Evolutionary conservation across 1,140 invertebrate genomes (phyloP).

Genomic region (Amphibalanus amphitrite): DNA sequence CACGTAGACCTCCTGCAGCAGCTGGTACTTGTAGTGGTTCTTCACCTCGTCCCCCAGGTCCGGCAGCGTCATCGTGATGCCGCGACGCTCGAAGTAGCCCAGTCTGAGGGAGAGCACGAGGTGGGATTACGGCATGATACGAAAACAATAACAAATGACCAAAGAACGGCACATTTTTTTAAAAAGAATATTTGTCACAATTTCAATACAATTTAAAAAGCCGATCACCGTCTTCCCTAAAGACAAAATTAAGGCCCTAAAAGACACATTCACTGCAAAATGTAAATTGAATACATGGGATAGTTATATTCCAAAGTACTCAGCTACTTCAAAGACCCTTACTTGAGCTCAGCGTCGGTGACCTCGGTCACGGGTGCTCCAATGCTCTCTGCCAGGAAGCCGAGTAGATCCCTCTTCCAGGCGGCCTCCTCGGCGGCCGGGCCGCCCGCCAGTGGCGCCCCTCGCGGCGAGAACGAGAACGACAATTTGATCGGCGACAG

Average conservation of each 20-base stretch:
- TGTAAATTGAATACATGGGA: too few relatives aligned
- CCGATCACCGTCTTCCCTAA: too few relatives aligned
- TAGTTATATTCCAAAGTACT: too few relatives aligned
- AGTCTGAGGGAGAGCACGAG: constrained; percentile 16
- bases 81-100: neutral
- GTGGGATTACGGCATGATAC: constrained; percentile 13
- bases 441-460: constrained; percentile 29
- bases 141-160: too few relatives aligned
- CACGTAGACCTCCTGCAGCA: constrained; percentile 28
- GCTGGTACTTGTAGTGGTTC: constrained; percentile 27
- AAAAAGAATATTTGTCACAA: too few relatives aligned
- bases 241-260: too few relatives aligned
- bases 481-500: constrained; percentile 46
- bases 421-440: constrained; percentile 13
- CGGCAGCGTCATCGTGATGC: constrained; percentile 5
- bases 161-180: too few relatives aligned
- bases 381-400: constrained; percentile 41
- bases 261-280: too few relatives aligned
- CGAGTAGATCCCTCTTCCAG: constrained; percentile 28
- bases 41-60: constrained; percentile 22
- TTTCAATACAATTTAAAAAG: too few relatives aligned
- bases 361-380: constrained; percentile 41
- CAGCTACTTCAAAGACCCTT: too few relatives aligned
- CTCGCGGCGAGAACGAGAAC: constrained; percentile 46
- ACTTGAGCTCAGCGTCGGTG: constrained; percentile 43